Conservation (phyloP, 2,888 invertebrate genomes). For the Peribatodes rhomboidaria region DNA sequence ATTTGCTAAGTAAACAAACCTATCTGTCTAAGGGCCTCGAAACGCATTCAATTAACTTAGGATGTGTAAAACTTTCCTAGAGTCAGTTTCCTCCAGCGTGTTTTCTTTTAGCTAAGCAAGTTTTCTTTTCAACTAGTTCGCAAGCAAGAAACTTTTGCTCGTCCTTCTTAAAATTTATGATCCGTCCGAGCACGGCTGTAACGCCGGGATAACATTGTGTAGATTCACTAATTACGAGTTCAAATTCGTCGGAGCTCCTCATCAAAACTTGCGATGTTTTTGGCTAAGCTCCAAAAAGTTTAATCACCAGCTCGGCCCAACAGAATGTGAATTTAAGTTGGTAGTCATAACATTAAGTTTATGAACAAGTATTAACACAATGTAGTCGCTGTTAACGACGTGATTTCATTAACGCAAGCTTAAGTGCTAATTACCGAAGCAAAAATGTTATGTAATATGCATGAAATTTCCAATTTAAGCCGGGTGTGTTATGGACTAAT, state of each 20-base stretch:
- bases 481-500: neutral
- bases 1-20: conserved; percentile 25
- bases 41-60: conserved; percentile 12
- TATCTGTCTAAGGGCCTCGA: conserved; percentile 24
- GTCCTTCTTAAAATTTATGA: conserved; percentile 14
- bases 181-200: conserved; percentile 14
- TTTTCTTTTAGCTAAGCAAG: conserved; percentile 16
- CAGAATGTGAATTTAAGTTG: conserved; percentile 44
- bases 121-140: conserved; percentile 20
- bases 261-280: conserved; percentile 64
- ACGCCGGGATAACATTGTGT: conserved; percentile 42
- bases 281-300: conserved; percentile 69
- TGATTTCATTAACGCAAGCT: conserved; percentile 36
- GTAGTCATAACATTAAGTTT: conserved; percentile 37
- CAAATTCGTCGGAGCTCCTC: conserved; percentile 56
- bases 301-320: conserved; percentile 50
- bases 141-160: neutral
- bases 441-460: conserved; percentile 20
- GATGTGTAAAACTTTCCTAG: conserved; percentile 28
- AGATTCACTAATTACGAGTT: conserved; percentile 59
- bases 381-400: conserved; percentile 36
- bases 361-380: conserved; percentile 34
- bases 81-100: conserved; percentile 5
- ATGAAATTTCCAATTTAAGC: conserved; percentile 16
- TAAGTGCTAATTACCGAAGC: conserved; percentile 37